Conservation (phyloP, 2,888 invertebrate species). For the Thymelicus lineola region DNA sequence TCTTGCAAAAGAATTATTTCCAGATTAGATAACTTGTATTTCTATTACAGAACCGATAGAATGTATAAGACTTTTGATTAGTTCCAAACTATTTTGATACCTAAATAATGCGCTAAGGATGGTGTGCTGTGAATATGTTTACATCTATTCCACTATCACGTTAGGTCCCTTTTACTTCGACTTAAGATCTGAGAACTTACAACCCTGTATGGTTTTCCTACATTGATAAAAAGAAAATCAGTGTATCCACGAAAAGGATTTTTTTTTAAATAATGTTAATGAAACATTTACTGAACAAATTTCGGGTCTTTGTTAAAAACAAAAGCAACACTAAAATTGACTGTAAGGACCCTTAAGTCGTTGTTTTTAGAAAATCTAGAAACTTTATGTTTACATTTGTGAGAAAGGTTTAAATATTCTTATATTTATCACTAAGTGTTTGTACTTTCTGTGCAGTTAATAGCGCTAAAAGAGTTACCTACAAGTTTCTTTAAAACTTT, state of each 20-base stretch:
- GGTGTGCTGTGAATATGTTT: background rate
- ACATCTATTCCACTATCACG: constrained; percentile 1
- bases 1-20: constrained; percentile 2
- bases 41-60: constrained; percentile 2
- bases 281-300: background rate
- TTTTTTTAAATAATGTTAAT: background rate
- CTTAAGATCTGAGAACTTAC: constrained; percentile 1
- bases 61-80: too few species aligned
- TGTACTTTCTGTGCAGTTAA: background rate
- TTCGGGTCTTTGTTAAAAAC: background rate
- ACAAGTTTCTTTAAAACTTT: background rate
- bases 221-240: background rate
- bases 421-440: too few species aligned
- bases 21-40: background rate
- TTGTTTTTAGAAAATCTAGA: too few species aligned
- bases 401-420: background rate
- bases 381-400: too few species aligned
- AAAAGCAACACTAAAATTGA: too few species aligned
- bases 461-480: background rate
- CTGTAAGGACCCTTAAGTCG: too few species aligned
- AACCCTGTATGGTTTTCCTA: background rate
- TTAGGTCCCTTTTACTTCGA: background rate
- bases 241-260: background rate
- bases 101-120: background rate
- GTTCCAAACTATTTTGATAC: too few species aligned